Evolutionary conservation across 1,140 invertebrate species (phyloP), one percentile per base, ranked within the genome.

Genomic region (Trachelipus rathkii): DNA sequence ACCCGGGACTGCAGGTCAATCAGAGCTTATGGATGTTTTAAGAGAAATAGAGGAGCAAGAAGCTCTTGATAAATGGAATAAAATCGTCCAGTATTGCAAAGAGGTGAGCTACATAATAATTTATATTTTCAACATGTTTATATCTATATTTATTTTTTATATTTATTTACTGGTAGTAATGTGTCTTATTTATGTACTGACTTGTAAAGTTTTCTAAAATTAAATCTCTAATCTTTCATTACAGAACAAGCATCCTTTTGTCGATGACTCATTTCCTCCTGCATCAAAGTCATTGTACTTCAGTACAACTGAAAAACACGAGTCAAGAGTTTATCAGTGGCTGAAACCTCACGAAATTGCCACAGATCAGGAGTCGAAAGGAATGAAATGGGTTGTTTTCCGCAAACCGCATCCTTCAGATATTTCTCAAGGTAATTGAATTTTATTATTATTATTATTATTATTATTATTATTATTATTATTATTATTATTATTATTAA

Each of bases 251-350:
- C 90, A 95, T 84, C 89, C 91, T 75, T 96, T 96, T 86, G 91
- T 97, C 0, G 96, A 98, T 85, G 94, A 96, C 83, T 92, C 92
- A 10, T 98, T 98, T 87, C 94, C 94, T 24, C 95, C 96, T 60
- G 88, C 90, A 9, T 88, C 91, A 0, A 91, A 91, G 81, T 97
- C 95, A 53, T 85, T 98, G 4, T 97, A 95, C 86, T 95, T 95
- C 85, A 80, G 43, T 45, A 71, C 75, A 10, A 24, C 72, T 4
- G 75, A 77, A 8, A 79, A 76, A 44, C 23, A 78, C 75, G 53
- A 79, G 77, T 72, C 82, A 75, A 13, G 80, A 82, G 89, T 93
- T 4, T 79, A 79, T 60, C 90, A 94, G 76, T 97, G 95, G 95
- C 87, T 93, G 76, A 87, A 95, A 70, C 93, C 95, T 2, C 89